Evolutionary conservation across 2,888 invertebrate species (phyloP).

Genomic region (Pyrocoelia pectoralis): DNA sequence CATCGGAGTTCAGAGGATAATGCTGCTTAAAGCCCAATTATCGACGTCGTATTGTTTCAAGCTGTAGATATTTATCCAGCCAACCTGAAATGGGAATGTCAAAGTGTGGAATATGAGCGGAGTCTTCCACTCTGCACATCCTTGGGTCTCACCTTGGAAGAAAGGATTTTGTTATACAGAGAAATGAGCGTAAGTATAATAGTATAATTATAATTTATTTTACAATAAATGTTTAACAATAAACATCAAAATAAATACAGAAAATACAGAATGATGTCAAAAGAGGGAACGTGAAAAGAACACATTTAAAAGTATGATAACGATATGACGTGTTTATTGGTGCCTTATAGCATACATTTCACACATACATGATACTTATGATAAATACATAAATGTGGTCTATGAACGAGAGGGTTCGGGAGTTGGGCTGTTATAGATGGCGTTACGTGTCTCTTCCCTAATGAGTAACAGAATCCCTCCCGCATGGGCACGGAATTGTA

Average conservation of each 20-base stretch:
- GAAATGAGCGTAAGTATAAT: conserved; percentile 19
- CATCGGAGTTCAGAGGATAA: no score
- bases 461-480: conserved; percentile 47
- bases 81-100: no score
- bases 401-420: conserved; percentile 47
- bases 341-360: conserved; percentile 62
- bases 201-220: conserved; percentile 52
- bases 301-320: conserved; percentile 63
- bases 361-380: conserved; percentile 55
- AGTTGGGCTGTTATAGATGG: conserved; percentile 55
- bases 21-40: no score
- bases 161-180: no score
- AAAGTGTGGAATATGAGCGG: no score
- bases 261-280: conserved; percentile 46
- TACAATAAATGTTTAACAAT: conserved; percentile 56
- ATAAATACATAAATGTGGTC: conserved; percentile 44
- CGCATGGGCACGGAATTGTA: conserved; percentile 56
- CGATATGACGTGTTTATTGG: conserved; percentile 71
- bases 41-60: no score
- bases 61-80: no score
- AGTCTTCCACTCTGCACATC: no score
- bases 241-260: conserved; percentile 56
- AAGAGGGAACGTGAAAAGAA: conserved; percentile 45
- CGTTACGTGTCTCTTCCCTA: conserved; percentile 59
- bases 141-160: no score